These are phyloP conservation scores for Glossophaga mutica DNA, from an alignment of 2,797 vertebrate genomes.

Conservation along the genomic window DNA sequence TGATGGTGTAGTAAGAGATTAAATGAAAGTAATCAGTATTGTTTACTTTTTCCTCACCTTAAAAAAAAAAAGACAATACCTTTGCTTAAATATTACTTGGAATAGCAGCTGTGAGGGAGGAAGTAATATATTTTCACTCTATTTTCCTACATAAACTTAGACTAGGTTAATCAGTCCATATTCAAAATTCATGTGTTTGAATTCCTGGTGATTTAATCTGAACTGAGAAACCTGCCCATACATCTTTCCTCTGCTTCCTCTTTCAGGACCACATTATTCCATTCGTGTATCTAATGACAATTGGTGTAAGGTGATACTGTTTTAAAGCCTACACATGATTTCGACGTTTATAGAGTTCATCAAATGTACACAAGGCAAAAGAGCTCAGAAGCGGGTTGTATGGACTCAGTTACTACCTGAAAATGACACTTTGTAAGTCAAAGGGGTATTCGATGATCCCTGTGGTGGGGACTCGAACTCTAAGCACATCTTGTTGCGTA, in stretches of 20 bases:
- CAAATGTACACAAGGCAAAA: not conserved
- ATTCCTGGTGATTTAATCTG: not conserved
- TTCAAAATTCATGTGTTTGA: not conserved
- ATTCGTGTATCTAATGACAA: not conserved
- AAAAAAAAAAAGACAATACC: not conserved
- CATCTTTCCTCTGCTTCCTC: not conserved
- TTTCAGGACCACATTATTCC: not conserved
- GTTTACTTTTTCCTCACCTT: not conserved
- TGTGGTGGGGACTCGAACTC: conserved; percentile 88
- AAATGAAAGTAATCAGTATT: not conserved
- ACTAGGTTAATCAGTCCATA: conserved; percentile 3
- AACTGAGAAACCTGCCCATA: not conserved
- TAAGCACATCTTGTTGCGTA: conserved; percentile 87
- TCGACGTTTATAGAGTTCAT: not conserved
- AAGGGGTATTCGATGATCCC: conserved; percentile 89
- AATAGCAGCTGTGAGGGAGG: not conserved
- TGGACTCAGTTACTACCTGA: conserved; percentile 81
- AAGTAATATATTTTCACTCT: not conserved
- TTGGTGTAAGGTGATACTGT: not conserved
- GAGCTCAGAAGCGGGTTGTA: not conserved
- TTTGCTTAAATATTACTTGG: not conserved
- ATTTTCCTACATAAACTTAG: not conserved
- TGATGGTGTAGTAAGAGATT: not conserved
- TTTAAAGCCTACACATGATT: not conserved
- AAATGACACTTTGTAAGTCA: conserved; percentile 88